phyloP scores from a whole-genome alignment of 2,888 invertebrate species.

The Drosophila atripex region DNA sequence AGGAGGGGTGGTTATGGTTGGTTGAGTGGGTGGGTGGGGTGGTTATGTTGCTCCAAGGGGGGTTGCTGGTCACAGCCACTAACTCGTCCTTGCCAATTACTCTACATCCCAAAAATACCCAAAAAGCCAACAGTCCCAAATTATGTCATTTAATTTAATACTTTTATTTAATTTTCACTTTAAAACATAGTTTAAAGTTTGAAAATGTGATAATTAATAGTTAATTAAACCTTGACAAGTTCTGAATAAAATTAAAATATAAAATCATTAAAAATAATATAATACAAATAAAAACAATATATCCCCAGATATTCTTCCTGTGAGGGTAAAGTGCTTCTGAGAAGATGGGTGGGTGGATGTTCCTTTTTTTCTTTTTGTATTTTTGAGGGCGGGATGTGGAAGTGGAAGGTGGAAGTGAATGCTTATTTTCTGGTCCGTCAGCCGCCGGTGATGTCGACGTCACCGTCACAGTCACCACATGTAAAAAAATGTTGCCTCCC shows the following conservation, averaged over 20 bases:
- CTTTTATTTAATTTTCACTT: not conserved
- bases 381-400: not conserved
- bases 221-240: not conserved
- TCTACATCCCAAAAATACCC: slow-evolving; percentile 65
- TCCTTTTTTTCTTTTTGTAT: not conserved
- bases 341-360: not conserved
- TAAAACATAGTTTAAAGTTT: not conserved
- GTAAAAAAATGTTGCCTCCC: slow-evolving; percentile 62
- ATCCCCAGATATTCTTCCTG: not conserved
- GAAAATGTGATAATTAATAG: no score
- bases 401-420: slow-evolving; percentile 28
- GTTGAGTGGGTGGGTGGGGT: not conserved
- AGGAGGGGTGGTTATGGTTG: not conserved
- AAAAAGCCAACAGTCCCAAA: slow-evolving; percentile 27
- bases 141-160: not conserved
- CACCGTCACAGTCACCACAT: slow-evolving; percentile 72
- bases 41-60: not conserved
- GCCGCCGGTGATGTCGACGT: slow-evolving; percentile 74
- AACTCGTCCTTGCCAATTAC: slow-evolving; percentile 69
- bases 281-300: no score
- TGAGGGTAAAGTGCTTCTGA: not conserved
- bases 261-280: not conserved
- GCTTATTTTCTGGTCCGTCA: slow-evolving; percentile 79
- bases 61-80: slow-evolving; percentile 26
- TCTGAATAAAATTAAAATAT: not conserved